These are phyloP conservation scores for Rhaphigaster nebulosa DNA, from an alignment of 2,888 invertebrate genomes.

Conservation along the genomic window DNA sequence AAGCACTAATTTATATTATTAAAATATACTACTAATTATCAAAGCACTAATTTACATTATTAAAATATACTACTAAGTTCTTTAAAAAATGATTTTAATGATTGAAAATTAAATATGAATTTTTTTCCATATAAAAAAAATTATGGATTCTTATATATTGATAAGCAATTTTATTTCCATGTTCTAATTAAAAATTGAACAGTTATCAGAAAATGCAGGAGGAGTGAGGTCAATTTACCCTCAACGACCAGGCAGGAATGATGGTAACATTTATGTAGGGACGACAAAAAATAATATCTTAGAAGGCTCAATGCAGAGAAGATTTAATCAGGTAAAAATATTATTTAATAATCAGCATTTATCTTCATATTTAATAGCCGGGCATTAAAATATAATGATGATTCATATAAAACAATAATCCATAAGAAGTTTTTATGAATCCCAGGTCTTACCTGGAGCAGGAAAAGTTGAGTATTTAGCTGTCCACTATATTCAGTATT, in stretches of 20 bases:
- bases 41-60: neutral
- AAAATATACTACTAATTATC: neutral
- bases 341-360: neutral
- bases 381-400: neutral
- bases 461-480: slow-evolving; percentile 38
- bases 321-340: slow-evolving; percentile 80
- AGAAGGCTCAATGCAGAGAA: slow-evolving; percentile 89
- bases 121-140: neutral
- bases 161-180: neutral
- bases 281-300: slow-evolving; percentile 90
- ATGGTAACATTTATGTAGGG: slow-evolving; percentile 92
- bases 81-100: neutral
- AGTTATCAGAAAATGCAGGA: slow-evolving; percentile 91
- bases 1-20: neutral
- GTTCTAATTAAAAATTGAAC: slow-evolving; percentile 49
- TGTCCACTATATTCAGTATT: neutral
- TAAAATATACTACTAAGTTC: neutral
- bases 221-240: slow-evolving; percentile 91
- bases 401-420: neutral
- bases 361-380: neutral
- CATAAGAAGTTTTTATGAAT: neutral
- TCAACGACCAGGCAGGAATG: slow-evolving; percentile 87
- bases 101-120: neutral
- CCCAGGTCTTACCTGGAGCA: slow-evolving; percentile 30
- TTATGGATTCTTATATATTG: neutral